These are phyloP conservation scores for Cryptotis parvus DNA, from an alignment of 2,113 vertebrate genomes.

Conservation along the genomic window DNA sequence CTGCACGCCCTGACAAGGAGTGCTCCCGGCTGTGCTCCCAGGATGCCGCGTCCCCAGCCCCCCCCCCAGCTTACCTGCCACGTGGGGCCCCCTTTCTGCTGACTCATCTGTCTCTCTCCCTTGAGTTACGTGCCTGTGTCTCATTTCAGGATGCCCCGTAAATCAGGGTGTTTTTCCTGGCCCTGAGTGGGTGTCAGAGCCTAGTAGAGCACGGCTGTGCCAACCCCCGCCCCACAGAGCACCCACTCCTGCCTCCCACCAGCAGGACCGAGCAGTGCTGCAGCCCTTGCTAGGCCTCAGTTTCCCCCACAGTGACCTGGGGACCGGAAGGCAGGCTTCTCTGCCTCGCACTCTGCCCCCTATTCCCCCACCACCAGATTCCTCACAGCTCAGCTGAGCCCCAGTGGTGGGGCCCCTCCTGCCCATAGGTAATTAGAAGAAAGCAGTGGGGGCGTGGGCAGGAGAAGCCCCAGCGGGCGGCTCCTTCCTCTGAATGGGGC, in stretches of 20 bases:
- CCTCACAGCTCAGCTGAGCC: conserved; percentile 27
- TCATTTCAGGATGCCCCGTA: too few relatives aligned
- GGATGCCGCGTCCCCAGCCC: too few relatives aligned
- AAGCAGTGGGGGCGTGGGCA: conserved; percentile 50
- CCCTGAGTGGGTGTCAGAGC: too few relatives aligned
- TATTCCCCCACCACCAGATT: conserved; percentile 5
- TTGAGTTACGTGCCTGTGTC: too few relatives aligned
- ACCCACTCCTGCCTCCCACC: neutral
- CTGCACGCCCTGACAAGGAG: too few relatives aligned
- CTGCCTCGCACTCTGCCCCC: fast-evolving
- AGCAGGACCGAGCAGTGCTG: neutral
- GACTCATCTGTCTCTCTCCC: neutral
- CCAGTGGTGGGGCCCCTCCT: conserved; percentile 38
- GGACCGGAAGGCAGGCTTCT: neutral
- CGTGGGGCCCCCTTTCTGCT: neutral
- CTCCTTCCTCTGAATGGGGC: conserved; percentile 71
- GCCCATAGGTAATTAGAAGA: conserved; percentile 75
- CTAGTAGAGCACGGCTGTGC: neutral
- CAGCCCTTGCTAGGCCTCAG: neutral
- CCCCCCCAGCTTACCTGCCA: too few relatives aligned
- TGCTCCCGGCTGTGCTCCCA: too few relatives aligned
- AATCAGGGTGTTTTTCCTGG: too few relatives aligned
- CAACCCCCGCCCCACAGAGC: neutral
- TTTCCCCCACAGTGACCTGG: neutral
- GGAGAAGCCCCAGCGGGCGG: conserved; percentile 53